Evolutionary conservation across 35 echinoderm and acorn worm species (phyloP), one percentile per base, ranked within the genome.

Genomic region (Acanthaster planci): DNA sequence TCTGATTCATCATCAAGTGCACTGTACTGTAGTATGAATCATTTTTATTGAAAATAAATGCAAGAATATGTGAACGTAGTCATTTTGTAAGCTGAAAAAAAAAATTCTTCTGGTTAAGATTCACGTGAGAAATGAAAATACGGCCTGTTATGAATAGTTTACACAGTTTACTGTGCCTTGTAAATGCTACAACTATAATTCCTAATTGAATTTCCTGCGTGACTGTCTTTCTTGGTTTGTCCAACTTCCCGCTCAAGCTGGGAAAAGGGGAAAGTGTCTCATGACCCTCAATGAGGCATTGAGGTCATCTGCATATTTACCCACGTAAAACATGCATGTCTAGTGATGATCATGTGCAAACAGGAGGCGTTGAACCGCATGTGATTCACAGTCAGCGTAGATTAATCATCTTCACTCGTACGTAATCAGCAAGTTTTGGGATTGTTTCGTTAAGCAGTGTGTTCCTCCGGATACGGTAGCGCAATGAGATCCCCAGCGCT

Each of bases 321-420:
- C 42, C 42, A 47, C 12, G 42, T 47, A 47, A 4, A 6, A 47
- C 42, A 47, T 47, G 42, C 42, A 12, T 47, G 42, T 47, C 42
- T 47, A 47, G 4, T 47, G 42, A 47, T 12, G 42, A 47, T 6
- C 42, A 47, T 47, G 42, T 47, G 42, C 42, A 12, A 72, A 72
- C 22, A 31, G 14, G 14, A 72, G 14, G 64, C 29, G 23, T 29
- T 1, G 23, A 72, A 72, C 14, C 34, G 7, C 26, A 60, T 31
- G 64, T 72, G 64, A 72, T 72, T 72, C 64, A 72, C 30, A 14
- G 64, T 72, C 64, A 72, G 22, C 34, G 64, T 26, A 14, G 64
- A 26, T 72, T 72, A 72, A 26, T 72, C 64, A 72, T 72, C 64
- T 10, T 21, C 26, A 72, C 64, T 72, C 64, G 64, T 26, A 72